phyloP scores from a whole-genome alignment of 2,888 invertebrate species.

The Morinoia aosen region DNA sequence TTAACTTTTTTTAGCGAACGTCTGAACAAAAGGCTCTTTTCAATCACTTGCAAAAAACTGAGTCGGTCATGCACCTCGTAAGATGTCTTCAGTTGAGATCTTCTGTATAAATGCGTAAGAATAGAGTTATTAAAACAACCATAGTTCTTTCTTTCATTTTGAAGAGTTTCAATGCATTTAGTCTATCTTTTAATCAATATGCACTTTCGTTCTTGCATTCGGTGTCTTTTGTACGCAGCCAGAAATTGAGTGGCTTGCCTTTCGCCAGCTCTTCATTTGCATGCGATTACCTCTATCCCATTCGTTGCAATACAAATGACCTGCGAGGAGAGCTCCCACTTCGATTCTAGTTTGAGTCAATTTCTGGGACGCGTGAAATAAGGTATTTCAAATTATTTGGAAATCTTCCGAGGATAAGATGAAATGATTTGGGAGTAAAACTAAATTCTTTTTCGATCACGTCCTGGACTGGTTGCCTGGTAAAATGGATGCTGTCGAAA shows the following conservation, averaged over 20 bases:
- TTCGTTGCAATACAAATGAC: background rate
- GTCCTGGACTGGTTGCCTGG: background rate
- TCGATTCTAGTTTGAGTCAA: background rate
- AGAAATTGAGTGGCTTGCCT: background rate
- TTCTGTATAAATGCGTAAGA: background rate
- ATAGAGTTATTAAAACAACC: background rate
- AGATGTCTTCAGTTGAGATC: background rate
- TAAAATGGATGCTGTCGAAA: background rate
- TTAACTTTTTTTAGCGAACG: background rate
- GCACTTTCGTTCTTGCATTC: background rate
- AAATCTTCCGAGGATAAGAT: background rate
- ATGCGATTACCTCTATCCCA: background rate
- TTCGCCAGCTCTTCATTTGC: background rate
- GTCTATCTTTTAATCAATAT: background rate
- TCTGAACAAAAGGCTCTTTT: background rate
- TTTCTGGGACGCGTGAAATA: background rate
- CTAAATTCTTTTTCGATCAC: background rate
- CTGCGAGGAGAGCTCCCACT: background rate
- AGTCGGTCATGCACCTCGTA: background rate
- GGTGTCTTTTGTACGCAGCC: background rate
- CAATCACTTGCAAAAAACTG: background rate
- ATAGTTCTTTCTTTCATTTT: background rate
- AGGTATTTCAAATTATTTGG: background rate
- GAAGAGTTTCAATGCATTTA: background rate
- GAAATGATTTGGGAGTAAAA: background rate